phyloP scores from a whole-genome alignment of 2,797 vertebrate species.

The Oreortyx pictus region DNA sequence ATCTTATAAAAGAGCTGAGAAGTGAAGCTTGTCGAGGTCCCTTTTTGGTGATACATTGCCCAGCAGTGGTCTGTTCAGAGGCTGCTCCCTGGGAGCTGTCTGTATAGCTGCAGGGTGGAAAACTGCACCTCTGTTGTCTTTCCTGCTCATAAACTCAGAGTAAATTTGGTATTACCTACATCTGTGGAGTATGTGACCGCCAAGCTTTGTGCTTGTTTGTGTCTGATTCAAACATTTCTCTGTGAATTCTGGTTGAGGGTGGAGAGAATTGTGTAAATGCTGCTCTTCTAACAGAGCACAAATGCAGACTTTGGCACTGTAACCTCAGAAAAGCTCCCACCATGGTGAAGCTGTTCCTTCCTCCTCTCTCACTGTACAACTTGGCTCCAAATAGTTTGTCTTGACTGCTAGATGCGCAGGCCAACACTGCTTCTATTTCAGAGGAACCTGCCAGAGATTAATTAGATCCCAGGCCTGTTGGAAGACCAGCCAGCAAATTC shows the following conservation, averaged over 20 bases:
- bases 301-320: neutral
- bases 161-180: rapidly evolving
- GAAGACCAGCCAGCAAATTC: conserved; percentile 18
- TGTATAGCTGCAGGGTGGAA: neutral
- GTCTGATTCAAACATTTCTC: neutral
- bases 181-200: rapidly evolving
- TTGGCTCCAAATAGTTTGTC: conserved; percentile 22
- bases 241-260: neutral
- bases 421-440: conserved; percentile 41
- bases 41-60: neutral
- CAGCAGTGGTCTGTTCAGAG: rapidly evolving
- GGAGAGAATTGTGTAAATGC: neutral
- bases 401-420: neutral
- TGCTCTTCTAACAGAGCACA: neutral
- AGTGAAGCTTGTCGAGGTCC: neutral
- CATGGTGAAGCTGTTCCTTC: neutral
- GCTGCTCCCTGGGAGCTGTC: neutral
- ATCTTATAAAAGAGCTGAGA: neutral
- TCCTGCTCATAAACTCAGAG: neutral
- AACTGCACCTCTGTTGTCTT: rapidly evolving
- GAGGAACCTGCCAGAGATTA: conserved; percentile 60
- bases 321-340: neutral
- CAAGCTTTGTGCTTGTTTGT: neutral
- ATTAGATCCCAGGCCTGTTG: conserved; percentile 47
- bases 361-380: neutral